Percentiles rank a stretch among this genome's conserved stretches.
Evolutionary conservation across 2,797 vertebrate genomes (phyloP).

Genomic region (Diceros bicornis): DNA sequence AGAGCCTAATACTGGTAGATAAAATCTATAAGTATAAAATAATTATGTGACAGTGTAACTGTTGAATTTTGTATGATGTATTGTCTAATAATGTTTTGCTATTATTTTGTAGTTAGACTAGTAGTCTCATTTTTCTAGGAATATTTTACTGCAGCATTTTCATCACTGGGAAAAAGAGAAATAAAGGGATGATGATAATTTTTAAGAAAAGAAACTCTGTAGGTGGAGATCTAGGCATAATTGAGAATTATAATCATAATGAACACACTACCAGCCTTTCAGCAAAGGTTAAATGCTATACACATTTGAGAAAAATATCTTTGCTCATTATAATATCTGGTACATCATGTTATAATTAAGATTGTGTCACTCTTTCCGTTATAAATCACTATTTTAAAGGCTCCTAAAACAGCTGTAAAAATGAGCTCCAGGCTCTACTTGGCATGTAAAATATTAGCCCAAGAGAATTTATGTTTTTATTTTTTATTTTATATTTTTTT

Average conservation of each 20-base stretch:
- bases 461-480: conserved; percentile 52
- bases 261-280: neutral
- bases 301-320: conserved; percentile 63
- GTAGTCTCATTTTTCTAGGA: neutral
- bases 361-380: conserved; percentile 79
- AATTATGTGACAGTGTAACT: neutral
- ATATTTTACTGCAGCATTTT: neutral
- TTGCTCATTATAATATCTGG: conserved; percentile 72
- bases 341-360: conserved; percentile 74
- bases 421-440: conserved; percentile 64
- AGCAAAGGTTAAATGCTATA: neutral
- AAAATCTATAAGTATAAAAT: neutral
- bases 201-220: neutral
- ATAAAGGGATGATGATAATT: neutral
- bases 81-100: neutral
- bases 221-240: neutral
- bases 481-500: conserved; percentile 60
- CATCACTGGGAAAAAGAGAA: neutral
- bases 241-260: neutral
- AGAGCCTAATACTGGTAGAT: neutral
- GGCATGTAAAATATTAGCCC: conserved; percentile 73
- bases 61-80: neutral
- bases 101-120: neutral
- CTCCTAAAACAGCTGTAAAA: conserved; percentile 75
- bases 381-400: conserved; percentile 76